Evolutionary conservation across 2,113 vertebrate species (phyloP), one percentile per base, ranked within the genome.

Genomic region (Haemorhous mexicanus): DNA sequence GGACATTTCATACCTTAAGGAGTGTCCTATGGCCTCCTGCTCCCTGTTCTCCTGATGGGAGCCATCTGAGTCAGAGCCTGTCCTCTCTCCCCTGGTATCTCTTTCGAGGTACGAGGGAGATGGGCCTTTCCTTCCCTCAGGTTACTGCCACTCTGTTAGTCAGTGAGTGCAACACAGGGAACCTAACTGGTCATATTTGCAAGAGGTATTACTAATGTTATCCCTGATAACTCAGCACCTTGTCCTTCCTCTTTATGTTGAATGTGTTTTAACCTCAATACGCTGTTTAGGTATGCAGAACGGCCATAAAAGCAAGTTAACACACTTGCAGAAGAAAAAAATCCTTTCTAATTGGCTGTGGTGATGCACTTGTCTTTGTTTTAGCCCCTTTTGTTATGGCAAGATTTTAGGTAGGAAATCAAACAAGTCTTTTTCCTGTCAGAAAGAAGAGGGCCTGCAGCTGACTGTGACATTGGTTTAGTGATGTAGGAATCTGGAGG

Each of bases 1-100:
- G 27, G 16, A 53, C 3, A 33, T 78, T 52, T 76, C 56, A 2
- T 35, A 66, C 14, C 20, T 28, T 49, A 16, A 26, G 52, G 4
- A 21, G 10, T 53, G 17, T 26, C 35, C 24, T 47, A 16, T 0
- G 0, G 28, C 19, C 35, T 32, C 21, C 22, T 3, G 3, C 15
- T 64, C 66, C 28, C 19, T 14, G 7, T 17, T 61, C 21, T 44
- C 24, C 44, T 69, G 19, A 59, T n/a, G 28, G 52, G 24, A 75
- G 3, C 41, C 46, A 14, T 15, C 16, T 32, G 13, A n/a, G 18
- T 44, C 27, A 77, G 39, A 32, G n/a, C 4, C 28, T 41, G 2
- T 49, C 30, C 61, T 43, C 13, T 56, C 17, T 56, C 30, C 44
- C 16, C 41, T 56, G 46, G 15, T 26, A 39, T 39, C 15, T n/a